Conservation (phyloP, 1,140 invertebrate species). For the Aphaenogaster floridana region DNA sequence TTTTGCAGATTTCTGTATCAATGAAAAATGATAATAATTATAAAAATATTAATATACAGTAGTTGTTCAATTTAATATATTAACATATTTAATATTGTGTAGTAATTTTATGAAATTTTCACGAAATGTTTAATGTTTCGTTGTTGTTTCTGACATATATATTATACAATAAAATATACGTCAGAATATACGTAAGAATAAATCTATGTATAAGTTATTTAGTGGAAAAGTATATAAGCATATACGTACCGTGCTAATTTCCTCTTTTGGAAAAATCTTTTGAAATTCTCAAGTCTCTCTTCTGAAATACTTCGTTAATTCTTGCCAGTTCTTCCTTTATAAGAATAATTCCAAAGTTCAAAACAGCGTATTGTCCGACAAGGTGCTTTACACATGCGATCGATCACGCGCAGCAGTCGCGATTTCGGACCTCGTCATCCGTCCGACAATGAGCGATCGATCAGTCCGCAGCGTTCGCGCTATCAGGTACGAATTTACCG, state of each 20-base stretch:
- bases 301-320: neutral
- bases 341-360: constrained; percentile 18
- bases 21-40: neutral
- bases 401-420: constrained; percentile 34
- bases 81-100: neutral
- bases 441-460: constrained; percentile 19
- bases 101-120: neutral
- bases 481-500: constrained; percentile 52
- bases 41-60: neutral
- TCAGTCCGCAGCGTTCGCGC: neutral
- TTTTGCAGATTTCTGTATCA: neutral
- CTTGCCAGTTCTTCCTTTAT: neutral
- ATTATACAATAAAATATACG: no score
- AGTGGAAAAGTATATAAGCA: neutral
- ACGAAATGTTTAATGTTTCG: neutral
- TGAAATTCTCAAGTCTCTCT: neutral
- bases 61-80: neutral
- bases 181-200: neutral
- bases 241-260: neutral
- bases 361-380: neutral
- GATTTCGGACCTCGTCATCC: constrained; percentile 17
- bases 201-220: neutral
- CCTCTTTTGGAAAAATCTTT: neutral
- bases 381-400: constrained; percentile 1
- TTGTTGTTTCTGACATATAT: neutral